Conservation (phyloP, 2,113 vertebrate species). For the Thalassoma bifasciatum region DNA sequence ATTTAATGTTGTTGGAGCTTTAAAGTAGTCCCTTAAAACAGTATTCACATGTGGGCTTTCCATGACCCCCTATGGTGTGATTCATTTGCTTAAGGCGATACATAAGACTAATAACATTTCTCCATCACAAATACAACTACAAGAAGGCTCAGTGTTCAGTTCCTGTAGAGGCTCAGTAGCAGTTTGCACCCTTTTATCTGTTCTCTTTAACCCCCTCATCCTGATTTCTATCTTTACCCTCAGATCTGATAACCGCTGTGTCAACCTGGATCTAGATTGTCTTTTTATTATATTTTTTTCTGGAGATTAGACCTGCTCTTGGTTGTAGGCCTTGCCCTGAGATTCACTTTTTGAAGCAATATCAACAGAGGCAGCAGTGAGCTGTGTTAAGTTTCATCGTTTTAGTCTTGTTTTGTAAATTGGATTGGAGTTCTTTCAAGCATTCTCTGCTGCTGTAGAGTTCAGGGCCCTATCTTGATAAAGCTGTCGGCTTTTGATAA, state of each 20-base stretch:
- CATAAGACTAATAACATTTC: conserved; percentile 28
- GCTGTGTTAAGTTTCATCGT: conserved; percentile 16
- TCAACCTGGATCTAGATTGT: conserved; percentile 54
- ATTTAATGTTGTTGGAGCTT: conserved; percentile 8
- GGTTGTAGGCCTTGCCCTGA: conserved; percentile 27
- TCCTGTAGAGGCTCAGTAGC: conserved; percentile 21
- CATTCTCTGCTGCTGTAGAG: conserved; percentile 13
- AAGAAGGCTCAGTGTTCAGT: conserved; percentile 18
- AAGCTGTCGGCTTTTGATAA: conserved; percentile 65
- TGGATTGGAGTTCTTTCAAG: conserved; percentile 45
- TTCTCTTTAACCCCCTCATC: conserved; percentile 41
- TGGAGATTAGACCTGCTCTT: conserved; percentile 34
- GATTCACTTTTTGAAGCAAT: conserved; percentile 21
- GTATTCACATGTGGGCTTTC: background rate
- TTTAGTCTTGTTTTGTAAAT: conserved; percentile 41
- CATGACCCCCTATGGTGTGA: background rate
- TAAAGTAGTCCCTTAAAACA: background rate
- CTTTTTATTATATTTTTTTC: conserved; percentile 33
- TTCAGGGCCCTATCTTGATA: conserved; percentile 47
- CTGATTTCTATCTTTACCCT: conserved; percentile 41
- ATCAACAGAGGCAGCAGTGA: background rate
- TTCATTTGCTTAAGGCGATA: background rate
- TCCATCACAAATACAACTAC: conserved; percentile 11
- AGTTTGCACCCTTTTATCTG: conserved; percentile 54
- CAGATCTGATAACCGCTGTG: conserved; percentile 62